These are phyloP conservation scores for Rugalucina vietnamica DNA, from an alignment of 2,888 invertebrate genomes.

Conservation along the genomic window DNA sequence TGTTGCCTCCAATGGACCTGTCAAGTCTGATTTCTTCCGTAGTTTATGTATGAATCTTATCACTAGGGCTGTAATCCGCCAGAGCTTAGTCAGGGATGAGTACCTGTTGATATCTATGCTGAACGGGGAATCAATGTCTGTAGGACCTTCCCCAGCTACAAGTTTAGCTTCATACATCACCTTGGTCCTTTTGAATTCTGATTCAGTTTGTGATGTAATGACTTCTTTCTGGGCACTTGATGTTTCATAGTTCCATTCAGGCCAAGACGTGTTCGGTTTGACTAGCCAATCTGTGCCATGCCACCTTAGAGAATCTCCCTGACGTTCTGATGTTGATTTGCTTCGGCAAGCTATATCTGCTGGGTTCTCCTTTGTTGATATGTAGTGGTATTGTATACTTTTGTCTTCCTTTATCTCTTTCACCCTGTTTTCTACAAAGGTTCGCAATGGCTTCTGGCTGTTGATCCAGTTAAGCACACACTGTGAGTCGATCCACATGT, in stretches of 20 bases:
- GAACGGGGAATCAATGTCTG: slow-evolving; percentile 7
- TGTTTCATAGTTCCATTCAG: neutral
- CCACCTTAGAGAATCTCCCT: neutral
- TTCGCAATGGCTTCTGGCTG: neutral
- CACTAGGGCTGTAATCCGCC: slow-evolving; percentile 23
- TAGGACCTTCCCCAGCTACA: neutral
- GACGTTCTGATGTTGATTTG: neutral
- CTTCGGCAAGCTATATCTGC: slow-evolving; percentile 13
- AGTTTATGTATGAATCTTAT: slow-evolving; percentile 24
- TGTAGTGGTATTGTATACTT: neutral
- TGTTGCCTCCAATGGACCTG: slow-evolving; percentile 1
- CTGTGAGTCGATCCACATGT: slow-evolving; percentile 19
- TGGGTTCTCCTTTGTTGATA: neutral
- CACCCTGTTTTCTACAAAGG: neutral
- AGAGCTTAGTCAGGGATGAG: slow-evolving; percentile 30
- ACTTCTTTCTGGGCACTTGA: neutral
- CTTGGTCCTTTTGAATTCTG: neutral
- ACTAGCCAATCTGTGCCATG: slow-evolving; percentile 3
- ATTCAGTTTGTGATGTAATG: neutral
- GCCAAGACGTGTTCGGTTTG: too few species aligned
- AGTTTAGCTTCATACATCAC: neutral
- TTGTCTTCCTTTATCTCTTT: neutral
- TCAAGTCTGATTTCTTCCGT: neutral
- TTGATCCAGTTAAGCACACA: slow-evolving; percentile 13
- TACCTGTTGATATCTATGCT: slow-evolving; percentile 17